Conservation (phyloP, 2,888 invertebrate genomes). For the Acanthacorydalis orientalis region DNA sequence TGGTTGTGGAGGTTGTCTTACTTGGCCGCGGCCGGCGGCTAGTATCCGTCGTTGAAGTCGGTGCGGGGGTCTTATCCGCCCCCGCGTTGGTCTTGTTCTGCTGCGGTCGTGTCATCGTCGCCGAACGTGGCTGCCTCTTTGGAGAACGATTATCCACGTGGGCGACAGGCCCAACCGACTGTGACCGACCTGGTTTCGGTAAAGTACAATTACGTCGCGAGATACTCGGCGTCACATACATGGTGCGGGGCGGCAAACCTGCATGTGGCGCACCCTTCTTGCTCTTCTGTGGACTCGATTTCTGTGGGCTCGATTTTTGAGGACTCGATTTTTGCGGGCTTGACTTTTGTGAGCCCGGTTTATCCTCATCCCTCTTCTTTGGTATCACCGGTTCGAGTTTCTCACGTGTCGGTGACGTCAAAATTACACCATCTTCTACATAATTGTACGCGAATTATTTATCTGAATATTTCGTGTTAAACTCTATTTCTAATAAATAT, state of each 20-base stretch:
- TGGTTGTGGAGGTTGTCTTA: slow-evolving; percentile 28
- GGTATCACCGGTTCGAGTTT: slow-evolving; percentile 52
- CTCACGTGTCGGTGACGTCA: slow-evolving; percentile 53
- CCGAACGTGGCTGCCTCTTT: slow-evolving; percentile 56
- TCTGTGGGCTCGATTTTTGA: slow-evolving; percentile 35
- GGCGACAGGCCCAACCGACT: slow-evolving; percentile 49
- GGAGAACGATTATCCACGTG: slow-evolving; percentile 54
- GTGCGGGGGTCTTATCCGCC: slow-evolving; percentile 25
- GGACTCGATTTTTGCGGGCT: slow-evolving; percentile 37
- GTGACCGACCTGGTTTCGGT: slow-evolving; percentile 36
- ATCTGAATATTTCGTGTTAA: background rate
- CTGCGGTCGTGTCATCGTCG: slow-evolving; percentile 24
- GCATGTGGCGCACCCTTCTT: slow-evolving; percentile 33
- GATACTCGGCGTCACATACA: background rate
- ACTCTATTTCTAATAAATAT: background rate
- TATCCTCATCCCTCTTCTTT: slow-evolving; percentile 32
- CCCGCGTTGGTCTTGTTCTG: slow-evolving; percentile 34
- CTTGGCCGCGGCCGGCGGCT: slow-evolving; percentile 47
- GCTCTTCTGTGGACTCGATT: slow-evolving; percentile 21
- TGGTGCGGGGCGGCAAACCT: slow-evolving; percentile 17
- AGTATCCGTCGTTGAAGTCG: slow-evolving; percentile 22
- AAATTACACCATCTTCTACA: slow-evolving; percentile 41
- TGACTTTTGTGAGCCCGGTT: slow-evolving; percentile 22
- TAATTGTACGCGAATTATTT: slow-evolving; percentile 16
- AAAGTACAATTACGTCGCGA: background rate